These are phyloP conservation scores for Whitmania pigra DNA, from an alignment of 1,140 invertebrate species.

Conservation along the genomic window DNA sequence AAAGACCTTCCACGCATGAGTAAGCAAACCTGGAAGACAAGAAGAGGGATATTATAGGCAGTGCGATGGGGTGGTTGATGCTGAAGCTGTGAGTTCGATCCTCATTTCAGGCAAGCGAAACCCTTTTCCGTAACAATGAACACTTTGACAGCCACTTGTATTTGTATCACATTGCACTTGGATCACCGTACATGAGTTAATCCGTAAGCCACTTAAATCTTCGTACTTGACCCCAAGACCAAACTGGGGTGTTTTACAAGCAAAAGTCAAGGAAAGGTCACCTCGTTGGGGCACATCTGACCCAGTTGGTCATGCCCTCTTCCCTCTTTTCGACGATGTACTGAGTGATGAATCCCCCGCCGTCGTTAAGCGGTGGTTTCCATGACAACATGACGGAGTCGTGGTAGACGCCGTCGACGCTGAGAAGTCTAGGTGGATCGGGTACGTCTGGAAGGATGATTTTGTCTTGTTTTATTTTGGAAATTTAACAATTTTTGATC, in stretches of 20 bases:
- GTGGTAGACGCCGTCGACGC: slow-evolving; percentile 81
- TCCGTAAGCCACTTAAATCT: too few relatives aligned
- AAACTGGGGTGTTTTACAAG: slow-evolving; percentile 50
- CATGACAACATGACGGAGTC: slow-evolving; percentile 89
- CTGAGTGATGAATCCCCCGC: slow-evolving; percentile 86
- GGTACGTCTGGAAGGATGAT: slow-evolving; percentile 58
- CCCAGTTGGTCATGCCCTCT: slow-evolving; percentile 83
- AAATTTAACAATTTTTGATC: too few relatives aligned
- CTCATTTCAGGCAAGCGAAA: too few relatives aligned
- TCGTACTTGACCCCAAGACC: neutral
- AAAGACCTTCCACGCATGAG: slow-evolving; percentile 36
- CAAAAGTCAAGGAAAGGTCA: slow-evolving; percentile 20
- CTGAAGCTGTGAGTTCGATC: too few relatives aligned
- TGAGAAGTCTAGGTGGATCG: slow-evolving; percentile 82
- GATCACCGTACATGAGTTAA: too few relatives aligned
- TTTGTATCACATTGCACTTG: too few relatives aligned
- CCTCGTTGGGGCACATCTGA: slow-evolving; percentile 77
- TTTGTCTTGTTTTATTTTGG: too few relatives aligned
- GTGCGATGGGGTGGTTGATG: too few relatives aligned
- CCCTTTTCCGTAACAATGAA: too few relatives aligned
- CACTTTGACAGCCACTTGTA: too few relatives aligned
- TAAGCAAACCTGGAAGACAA: slow-evolving; percentile 44
- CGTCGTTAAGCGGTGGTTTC: slow-evolving; percentile 70
- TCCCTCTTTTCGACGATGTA: slow-evolving; percentile 85
- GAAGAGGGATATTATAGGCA: too few relatives aligned